Evolutionary conservation across 2,888 invertebrate species (phyloP), one percentile per base, ranked within the genome.

Genomic region (Apamea epomidion): DNA sequence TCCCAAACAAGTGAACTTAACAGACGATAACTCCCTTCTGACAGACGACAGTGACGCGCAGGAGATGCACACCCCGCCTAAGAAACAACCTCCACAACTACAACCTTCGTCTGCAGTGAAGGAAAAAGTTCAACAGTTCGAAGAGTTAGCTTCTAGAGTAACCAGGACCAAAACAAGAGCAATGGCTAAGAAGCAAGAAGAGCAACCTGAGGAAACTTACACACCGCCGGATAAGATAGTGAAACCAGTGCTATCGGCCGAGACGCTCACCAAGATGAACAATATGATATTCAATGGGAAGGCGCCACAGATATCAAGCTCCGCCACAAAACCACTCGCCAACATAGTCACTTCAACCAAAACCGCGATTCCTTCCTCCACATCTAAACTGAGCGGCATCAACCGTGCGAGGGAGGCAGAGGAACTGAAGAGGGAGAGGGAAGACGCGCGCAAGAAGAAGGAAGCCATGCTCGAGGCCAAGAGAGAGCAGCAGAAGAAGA

Each of bases 121-220:
- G 88, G 97, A 97, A 72, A 97, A 97, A 85, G 97, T 97, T 0
- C 97, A 97, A 82, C 97, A 97, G 54, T 97, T 97, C 76, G 97
- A 97, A 86, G 97, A 97, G 85, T 92, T 97, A 86, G 97, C 96
- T 0, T 93, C 96, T 1, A 93, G 97, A 86, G 92, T 97, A 0
- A 97, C 97, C 0, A 93, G 97, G 80, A 97, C 97, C 0, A 97
- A 97, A 88, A 97, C 97, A 5, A 94, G 97, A 51, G 97, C 97
- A 0, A 95, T 97, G 95, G 96, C 96, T n/a, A 97, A 96, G 74
- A 94, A 95, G 93, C 82, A 95, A 93, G 94, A 93, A 16, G 94
- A 94, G 0, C 85, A 89, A 0, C n/a, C 87, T 0, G 95, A 95
- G 0, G 95, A 95, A 1, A 93, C 82, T 0, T 93, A 93, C 10